Conservation (phyloP, 2,113 vertebrate genomes). For the Pholis gunnellus region DNA sequence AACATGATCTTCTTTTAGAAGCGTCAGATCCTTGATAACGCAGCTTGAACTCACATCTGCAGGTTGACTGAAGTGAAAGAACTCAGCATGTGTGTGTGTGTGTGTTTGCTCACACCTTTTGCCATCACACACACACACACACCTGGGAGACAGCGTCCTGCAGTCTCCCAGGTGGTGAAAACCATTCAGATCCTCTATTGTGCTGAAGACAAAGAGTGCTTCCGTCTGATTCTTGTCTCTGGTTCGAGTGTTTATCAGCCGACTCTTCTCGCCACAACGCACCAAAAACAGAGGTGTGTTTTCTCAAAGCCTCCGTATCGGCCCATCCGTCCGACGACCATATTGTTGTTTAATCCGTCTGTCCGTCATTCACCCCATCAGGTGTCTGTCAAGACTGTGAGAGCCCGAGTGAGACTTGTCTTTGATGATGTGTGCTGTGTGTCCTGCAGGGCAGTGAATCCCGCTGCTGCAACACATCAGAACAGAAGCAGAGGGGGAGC, state of each 20-base stretch:
- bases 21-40: conserved; percentile 18
- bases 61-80: conserved; percentile 34
- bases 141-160: conserved; percentile 16
- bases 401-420: conserved; percentile 13
- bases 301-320: neutral
- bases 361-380: neutral
- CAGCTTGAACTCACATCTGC: conserved; percentile 34
- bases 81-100: conserved; percentile 22
- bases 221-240: neutral
- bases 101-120: conserved; percentile 45
- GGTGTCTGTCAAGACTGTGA: neutral
- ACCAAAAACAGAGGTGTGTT: neutral
- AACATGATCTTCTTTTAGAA: conserved; percentile 20
- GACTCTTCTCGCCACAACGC: neutral
- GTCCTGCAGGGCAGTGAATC: conserved; percentile 24
- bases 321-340: neutral
- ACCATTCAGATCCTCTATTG: conserved; percentile 34
- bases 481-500: conserved; percentile 34
- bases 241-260: neutral
- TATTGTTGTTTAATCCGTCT: neutral
- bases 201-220: conserved; percentile 19
- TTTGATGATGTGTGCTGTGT: conserved; percentile 28
- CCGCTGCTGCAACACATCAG: conserved; percentile 8
- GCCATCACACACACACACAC: conserved; percentile 43
- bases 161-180: conserved; percentile 38